Conservation (phyloP, 2,888 invertebrate species). For the Caenorhabditis panamensis region DNA sequence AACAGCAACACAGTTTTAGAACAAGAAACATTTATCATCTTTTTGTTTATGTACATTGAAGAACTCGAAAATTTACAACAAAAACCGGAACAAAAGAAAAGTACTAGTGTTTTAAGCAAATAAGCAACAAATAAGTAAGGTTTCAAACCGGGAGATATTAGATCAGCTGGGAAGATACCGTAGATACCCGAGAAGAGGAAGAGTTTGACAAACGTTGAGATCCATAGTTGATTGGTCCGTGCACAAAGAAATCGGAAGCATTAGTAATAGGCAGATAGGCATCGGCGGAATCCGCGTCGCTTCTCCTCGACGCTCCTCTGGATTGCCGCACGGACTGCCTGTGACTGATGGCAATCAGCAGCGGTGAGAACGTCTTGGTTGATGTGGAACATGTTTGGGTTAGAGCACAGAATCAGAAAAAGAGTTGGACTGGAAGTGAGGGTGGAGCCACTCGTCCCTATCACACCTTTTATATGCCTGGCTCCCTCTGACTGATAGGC, state of each 20-base stretch:
- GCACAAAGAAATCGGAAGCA: neutral
- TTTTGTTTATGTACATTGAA: too few species aligned
- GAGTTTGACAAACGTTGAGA: neutral
- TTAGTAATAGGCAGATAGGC: slow-evolving; percentile 37
- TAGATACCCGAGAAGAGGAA: slow-evolving; percentile 1
- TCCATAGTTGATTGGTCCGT: neutral
- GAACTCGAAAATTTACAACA: too few species aligned
- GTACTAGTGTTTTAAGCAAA: neutral
- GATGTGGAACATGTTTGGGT: slow-evolving; percentile 49
- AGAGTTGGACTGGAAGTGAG: neutral
- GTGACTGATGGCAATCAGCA: slow-evolving; percentile 29
- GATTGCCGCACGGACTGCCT: slow-evolving; percentile 27
- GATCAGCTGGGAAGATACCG: neutral
- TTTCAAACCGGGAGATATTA: neutral
- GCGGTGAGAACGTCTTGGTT: slow-evolving; percentile 44
- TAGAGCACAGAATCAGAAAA: neutral
- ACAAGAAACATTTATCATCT: too few species aligned
- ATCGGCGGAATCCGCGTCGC: slow-evolving; percentile 49
- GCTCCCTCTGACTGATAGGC: slow-evolving; percentile 7
- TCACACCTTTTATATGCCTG: neutral
- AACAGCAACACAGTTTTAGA: too few species aligned
- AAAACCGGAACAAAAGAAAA: neutral
- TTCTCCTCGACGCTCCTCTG: slow-evolving; percentile 48
- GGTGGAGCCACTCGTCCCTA: slow-evolving; percentile 6
- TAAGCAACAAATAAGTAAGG: neutral